Base-by-base conservation (phyloP, 2,797 vertebrate species). In the Diplodus sargus region DNA sequence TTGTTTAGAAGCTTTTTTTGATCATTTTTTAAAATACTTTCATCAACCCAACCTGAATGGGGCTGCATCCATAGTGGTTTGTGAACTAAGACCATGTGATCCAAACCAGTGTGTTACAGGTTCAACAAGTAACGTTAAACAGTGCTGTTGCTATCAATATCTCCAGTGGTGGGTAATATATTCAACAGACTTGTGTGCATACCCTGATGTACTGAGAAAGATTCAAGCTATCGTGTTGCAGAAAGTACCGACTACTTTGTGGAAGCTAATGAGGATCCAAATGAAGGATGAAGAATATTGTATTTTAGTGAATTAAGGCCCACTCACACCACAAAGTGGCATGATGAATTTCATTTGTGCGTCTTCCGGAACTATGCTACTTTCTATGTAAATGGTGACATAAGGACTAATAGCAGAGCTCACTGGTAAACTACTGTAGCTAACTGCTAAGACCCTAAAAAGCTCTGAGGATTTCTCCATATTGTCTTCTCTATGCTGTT, bases 41-140 rank as follows among this genome's bases (percentile, higher is more conserved):
- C 5, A 78, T 69, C 11, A 59, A 72, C 30, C 17, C 22, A 59
- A 73, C 61, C 58, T 57, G 23, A 71, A 60, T 6, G 4, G 18
- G 23, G 22, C 18, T 3, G 25, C 64, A 58, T 58, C 58, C 76
- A 22, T n/a, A 53, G 1, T 9, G 5, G 28, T 63, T 20, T 77
- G n/a, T 20, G 25, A 60, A 70, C 18, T 72, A 69, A 74, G 51
- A 78, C 60, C 61, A 62, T 58, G 28, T 70, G 48, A 81, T 66
- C 56, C 42, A 60, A 72, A 65, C 61, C 48, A 79, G 30, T 12
- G n/a, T 23, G 18, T 34, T 39, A 30, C 28, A 39, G 57, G 30
- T 57, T 64, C 49, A 30, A n/a, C 57, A 43, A 10, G 22, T 28
- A 56, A 64, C 12, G 25, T 65, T 57, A 52, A 58, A 61, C 34